A percentile compares a stretch with the other conserved stretches of the same genome.
phyloP scores from a whole-genome alignment of 2,113 vertebrate genomes.

The Nibea albiflora region DNA sequence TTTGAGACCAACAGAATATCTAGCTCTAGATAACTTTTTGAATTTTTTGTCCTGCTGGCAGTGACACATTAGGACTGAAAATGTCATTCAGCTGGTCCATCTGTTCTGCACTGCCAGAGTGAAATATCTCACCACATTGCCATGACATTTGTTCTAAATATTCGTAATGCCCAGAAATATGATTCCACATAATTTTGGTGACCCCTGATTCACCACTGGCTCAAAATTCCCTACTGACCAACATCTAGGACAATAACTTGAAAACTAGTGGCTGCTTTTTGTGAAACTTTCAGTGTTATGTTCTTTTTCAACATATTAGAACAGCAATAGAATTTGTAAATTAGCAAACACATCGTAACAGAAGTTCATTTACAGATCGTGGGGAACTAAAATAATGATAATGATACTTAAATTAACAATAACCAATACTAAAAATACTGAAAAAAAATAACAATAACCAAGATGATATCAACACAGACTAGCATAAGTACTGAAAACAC shows the following conservation, averaged over 20 bases:
- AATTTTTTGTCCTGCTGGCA: conserved; percentile 9
- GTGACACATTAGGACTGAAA: conserved; percentile 2
- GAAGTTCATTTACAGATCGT: background rate
- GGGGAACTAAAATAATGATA: background rate
- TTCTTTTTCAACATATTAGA: background rate
- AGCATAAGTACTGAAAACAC: background rate
- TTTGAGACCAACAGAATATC: conserved; percentile 11
- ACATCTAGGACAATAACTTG: background rate
- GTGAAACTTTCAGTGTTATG: background rate
- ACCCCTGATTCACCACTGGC: background rate
- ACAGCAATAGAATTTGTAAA: background rate
- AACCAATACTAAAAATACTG: background rate
- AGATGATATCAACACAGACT: background rate
- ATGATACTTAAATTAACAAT: background rate
- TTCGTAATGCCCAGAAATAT: conserved; percentile 11
- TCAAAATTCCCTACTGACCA: background rate
- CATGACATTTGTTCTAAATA: conserved; percentile 34
- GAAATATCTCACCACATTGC: conserved; percentile 24
- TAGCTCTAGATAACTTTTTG: background rate
- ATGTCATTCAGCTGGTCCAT: conserved; percentile 36
- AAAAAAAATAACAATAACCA: background rate
- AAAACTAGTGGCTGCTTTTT: background rate
- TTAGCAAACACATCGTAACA: background rate
- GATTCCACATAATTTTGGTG: conserved; percentile 1
- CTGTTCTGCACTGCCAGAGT: conserved; percentile 9